Conservation (phyloP, 2,113 vertebrate species). For the Meleagris gallopavo region DNA sequence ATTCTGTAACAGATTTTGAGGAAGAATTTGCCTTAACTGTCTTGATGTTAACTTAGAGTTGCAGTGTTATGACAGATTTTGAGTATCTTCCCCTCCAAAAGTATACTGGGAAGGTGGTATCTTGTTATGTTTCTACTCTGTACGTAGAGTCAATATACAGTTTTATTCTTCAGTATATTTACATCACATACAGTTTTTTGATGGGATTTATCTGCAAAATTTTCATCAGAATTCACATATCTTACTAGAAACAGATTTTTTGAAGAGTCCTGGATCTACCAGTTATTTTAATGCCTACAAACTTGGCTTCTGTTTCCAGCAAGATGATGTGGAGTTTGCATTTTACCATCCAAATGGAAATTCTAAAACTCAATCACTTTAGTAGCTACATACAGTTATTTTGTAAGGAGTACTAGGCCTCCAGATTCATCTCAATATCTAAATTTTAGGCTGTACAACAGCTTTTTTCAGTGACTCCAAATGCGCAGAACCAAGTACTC, state of each 20-base stretch:
- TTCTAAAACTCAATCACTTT: not conserved
- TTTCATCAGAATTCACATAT: not conserved
- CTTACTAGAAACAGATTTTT: not conserved
- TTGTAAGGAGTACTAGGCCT: not conserved
- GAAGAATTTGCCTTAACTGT: slow-evolving; percentile 82
- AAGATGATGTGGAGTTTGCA: not conserved
- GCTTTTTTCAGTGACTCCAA: not conserved
- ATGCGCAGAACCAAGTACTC: accelerated
- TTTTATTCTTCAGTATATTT: not conserved
- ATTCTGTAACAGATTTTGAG: not conserved
- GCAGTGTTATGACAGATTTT: slow-evolving; percentile 23
- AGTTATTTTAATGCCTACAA: not conserved
- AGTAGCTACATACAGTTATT: not conserved
- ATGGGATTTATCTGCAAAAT: not conserved
- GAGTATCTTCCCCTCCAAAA: not conserved
- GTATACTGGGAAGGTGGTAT: not conserved
- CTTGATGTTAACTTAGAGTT: slow-evolving; percentile 4
- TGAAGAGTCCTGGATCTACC: not conserved
- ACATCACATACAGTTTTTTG: not conserved
- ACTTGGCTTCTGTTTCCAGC: not conserved
- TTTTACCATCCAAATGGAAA: not conserved
- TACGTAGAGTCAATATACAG: not conserved
- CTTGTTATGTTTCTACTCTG: not conserved
- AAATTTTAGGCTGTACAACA: not conserved
- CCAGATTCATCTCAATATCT: not conserved